Base-by-base conservation (phyloP, 2,888 invertebrate species). In the Apamea epomidion region DNA sequence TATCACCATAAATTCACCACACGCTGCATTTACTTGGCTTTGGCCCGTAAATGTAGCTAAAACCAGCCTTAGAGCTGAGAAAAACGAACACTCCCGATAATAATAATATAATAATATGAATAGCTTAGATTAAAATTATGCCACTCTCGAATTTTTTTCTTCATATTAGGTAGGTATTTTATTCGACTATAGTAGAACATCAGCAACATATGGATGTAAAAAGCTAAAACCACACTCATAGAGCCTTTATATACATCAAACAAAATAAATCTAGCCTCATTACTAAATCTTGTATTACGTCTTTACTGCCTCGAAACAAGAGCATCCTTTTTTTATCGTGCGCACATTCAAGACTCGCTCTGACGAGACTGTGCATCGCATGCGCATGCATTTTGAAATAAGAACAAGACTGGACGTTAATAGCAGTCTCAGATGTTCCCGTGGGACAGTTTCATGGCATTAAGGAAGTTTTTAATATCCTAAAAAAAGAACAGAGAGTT, bases 371-470 rank as follows among this genome's bases (percentile, higher is more conserved):
- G 64, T 8, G 72, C 76, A 73, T 75, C 82, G 79, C 70, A 67
- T 76, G 60, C 85, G 75, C 73, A 82, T 78, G 54, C 14, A 85
- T 77, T 80, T 76, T 76, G 16, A 74, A 88, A 88, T 12, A 88
- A 85, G 64, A 86, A 85, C 37, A 85, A 74, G 42, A 74, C 73
- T 16, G 60, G 72, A 42, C 54, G 37, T 1, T 80, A 77, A 78
- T 67, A 45, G 69, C 51, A 54, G 67, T 70, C 54, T 68, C 64
- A 18, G 6, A 73, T 74, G 42, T 88, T 88, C 88, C 82, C 86
- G 88, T 88, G 86, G 86, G 86, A 85, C 58, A 62, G 5, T 69
- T 62, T 54, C 37, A 16, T 37, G 42, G 25, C 60, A n/a, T 48
- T 65, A n/a, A 60, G 42, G 58, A 69, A 74, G 74, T 64, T 68